Base-by-base conservation (phyloP, 2,888 invertebrate genomes). In the Sinohyriopsis cumingii region DNA sequence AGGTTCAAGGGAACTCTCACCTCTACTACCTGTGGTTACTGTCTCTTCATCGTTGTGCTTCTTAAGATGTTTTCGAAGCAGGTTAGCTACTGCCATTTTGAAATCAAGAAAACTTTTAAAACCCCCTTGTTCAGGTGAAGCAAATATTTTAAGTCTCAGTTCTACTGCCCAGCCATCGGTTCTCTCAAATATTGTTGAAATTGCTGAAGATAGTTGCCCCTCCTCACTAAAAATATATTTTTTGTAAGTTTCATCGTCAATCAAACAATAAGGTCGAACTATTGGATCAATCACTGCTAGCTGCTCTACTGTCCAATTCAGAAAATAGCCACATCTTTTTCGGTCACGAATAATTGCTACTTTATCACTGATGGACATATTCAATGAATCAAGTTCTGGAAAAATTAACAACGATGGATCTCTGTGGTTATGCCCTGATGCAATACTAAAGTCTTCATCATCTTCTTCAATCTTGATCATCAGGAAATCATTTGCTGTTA, bases 271-370 rank as follows among this genome's bases (percentile, higher is more conserved):
- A 1, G 79, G 79, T n/a, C 76, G 69, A 24, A 79, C 69, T 22
- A 65, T 57, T 1, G 65, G 65, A 55, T 69, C 59, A n/a, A 79
- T 69, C 19, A 59, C 64, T 45, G 69, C 54, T n/a, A 81, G 77
- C 72, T 81, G 75, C 28, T 73, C 77, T 62, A 72, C 74, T 22
- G 72, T 74, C 73, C 76, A 81, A 55, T 75, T 77, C 20, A 80
- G 75, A 64, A 80, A 81, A 73, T 79, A 81, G 71, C 80, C 79
- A 70, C 75, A 62, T 62, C 80, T 76, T 59, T 80, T 77, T 12
- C 80, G 68, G 15, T 72, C 71, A 22, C 79, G 77, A 76, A 80
- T 77, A 20, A 80, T 71, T 28, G 72, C 61, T 15, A 68, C 59
- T 62, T 45, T 62, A 55, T 67, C 67, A 28, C 55, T 45, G 45